phyloP scores from a whole-genome alignment of 2,797 vertebrate species.

The Ammospiza maritima region DNA sequence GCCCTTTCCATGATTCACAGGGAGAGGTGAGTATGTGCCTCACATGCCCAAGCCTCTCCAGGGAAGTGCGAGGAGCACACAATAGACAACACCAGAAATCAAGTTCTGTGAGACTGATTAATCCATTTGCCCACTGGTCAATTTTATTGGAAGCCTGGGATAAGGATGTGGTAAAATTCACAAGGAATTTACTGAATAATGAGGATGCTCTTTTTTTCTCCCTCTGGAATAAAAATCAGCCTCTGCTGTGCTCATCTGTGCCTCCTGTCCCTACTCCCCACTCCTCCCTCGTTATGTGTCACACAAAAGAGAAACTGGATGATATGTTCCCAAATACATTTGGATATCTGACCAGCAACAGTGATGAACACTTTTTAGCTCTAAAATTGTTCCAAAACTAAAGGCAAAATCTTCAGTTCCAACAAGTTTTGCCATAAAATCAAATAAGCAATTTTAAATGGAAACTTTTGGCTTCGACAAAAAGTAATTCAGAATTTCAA shows the following conservation, averaged over 20 bases:
- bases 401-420: not conserved
- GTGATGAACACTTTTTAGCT: not conserved
- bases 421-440: not conserved
- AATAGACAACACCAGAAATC: not conserved
- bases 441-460: not conserved
- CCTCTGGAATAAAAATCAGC: not conserved
- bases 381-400: not conserved
- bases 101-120: not conserved
- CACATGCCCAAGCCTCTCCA: not conserved
- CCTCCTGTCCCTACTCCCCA: not conserved
- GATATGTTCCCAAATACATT: not conserved
- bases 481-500: not conserved
- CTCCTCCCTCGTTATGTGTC: not conserved
- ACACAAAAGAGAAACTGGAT: not conserved
- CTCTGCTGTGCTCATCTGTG: not conserved
- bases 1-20: not conserved
- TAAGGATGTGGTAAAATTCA: not conserved
- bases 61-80: fast-evolving
- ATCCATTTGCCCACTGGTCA: not conserved
- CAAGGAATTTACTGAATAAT: not conserved
- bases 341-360: not conserved
- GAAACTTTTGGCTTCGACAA: not conserved
- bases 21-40: not conserved
- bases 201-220: not conserved
- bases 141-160: not conserved